phyloP scores from a whole-genome alignment of 2,113 vertebrate species.

The Chunga burmeisteri region DNA sequence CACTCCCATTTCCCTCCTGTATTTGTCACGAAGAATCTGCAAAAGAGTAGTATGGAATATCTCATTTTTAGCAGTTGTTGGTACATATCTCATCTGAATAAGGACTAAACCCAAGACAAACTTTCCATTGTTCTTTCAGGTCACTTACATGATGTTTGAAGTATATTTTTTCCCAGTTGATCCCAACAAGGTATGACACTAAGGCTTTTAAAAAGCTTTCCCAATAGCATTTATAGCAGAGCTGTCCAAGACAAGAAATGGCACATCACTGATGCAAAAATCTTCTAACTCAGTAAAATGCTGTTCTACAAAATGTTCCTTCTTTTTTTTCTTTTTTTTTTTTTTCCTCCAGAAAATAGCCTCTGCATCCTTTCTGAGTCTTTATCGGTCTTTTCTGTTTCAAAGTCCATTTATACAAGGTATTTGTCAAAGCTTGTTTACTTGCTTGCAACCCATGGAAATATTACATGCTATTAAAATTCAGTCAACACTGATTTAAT shows the following conservation, averaged over 20 bases:
- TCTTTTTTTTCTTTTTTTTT: too few species aligned
- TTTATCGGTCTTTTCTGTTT: background rate
- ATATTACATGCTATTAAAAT: background rate
- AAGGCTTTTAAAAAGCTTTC: background rate
- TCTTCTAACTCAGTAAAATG: background rate
- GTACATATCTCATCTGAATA: background rate
- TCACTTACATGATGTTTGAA: background rate
- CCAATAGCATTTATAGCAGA: background rate
- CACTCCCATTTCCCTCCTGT: background rate
- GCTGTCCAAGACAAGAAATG: background rate
- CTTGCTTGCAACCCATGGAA: background rate
- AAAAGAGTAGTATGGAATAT: background rate
- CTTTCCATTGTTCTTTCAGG: background rate
- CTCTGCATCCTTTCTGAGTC: background rate
- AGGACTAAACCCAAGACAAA: background rate
- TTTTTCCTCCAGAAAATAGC: background rate
- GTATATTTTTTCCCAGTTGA: background rate
- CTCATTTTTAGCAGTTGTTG: background rate
- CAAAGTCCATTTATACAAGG: background rate
- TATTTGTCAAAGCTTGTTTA: background rate
- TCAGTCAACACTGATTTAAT: background rate
- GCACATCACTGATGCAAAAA: background rate
- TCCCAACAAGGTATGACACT: background rate
- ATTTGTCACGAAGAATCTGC: background rate
- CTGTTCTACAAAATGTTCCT: background rate